Conservation (phyloP, 2,113 vertebrate species). For the Cromileptes altivelis region DNA sequence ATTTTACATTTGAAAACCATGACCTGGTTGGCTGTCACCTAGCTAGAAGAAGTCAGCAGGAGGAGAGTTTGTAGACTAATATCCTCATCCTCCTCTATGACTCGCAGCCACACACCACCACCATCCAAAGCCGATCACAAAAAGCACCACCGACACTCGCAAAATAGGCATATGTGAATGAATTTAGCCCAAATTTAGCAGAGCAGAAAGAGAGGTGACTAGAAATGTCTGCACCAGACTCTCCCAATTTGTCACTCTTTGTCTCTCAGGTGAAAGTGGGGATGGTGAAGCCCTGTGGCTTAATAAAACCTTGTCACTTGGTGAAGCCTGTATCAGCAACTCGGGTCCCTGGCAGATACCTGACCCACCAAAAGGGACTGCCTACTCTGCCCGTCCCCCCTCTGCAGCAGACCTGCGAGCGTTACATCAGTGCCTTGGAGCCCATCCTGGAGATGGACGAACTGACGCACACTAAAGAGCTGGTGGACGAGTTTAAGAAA, state of each 20-base stretch:
- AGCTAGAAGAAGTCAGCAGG: too few relatives aligned
- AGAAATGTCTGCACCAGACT: too few relatives aligned
- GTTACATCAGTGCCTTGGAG: conserved; percentile 89
- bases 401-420: conserved; percentile 92
- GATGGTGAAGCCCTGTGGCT: conserved; percentile 84
- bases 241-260: neutral
- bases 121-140: too few relatives aligned
- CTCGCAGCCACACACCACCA: too few relatives aligned
- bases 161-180: too few relatives aligned
- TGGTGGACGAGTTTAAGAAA: conserved; percentile 89
- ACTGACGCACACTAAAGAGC: conserved; percentile 85
- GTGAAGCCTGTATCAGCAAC: conserved; percentile 87
- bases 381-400: conserved; percentile 91
- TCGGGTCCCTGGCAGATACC: conserved; percentile 87
- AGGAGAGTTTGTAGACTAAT: too few relatives aligned
- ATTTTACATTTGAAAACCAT: too few relatives aligned
- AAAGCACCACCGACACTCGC: too few relatives aligned
- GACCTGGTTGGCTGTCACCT: too few relatives aligned
- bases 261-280: conserved; percentile 76
- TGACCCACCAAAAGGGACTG: conserved; percentile 90
- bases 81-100: too few relatives aligned
- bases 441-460: conserved; percentile 92
- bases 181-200: too few relatives aligned
- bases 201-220: too few relatives aligned
- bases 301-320: conserved; percentile 85